Percentiles rank a stretch among this genome's conserved stretches.
Evolutionary conservation across 2,888 invertebrate species (phyloP).

Genomic region (Lasiommata megera): DNA sequence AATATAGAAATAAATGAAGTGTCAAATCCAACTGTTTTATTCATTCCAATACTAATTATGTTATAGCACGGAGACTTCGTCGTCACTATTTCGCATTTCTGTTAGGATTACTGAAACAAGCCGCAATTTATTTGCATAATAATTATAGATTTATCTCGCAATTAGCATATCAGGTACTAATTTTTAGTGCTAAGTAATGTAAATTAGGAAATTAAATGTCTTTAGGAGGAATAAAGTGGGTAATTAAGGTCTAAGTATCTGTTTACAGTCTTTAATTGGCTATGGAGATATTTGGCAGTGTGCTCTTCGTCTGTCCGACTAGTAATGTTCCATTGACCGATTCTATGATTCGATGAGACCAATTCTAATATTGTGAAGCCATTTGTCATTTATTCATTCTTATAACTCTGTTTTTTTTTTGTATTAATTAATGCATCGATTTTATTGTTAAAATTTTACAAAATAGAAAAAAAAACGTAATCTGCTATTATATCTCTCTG

Average conservation of each 20-base stretch:
- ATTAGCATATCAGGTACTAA: slow-evolving; percentile 6
- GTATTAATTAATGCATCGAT: too few relatives aligned
- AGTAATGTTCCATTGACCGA: too few relatives aligned
- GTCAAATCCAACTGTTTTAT: not conserved
- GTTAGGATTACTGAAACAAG: not conserved
- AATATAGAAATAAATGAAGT: too few relatives aligned
- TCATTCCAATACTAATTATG: not conserved
- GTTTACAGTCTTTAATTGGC: not conserved
- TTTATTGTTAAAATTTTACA: too few relatives aligned
- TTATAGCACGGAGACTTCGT: not conserved
- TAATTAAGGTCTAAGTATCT: not conserved
- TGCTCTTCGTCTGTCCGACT: too few relatives aligned
- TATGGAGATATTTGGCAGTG: too few relatives aligned
- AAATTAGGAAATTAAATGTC: not conserved
- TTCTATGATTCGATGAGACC: too few relatives aligned
- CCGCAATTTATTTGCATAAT: slow-evolving; percentile 10
- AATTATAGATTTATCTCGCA: slow-evolving; percentile 7
- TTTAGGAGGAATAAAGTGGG: not conserved
- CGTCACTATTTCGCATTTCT: not conserved
- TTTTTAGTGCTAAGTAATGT: slow-evolving; percentile 11
- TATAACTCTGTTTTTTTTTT: too few relatives aligned
- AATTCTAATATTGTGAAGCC: too few relatives aligned
- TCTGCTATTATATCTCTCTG: too few relatives aligned
- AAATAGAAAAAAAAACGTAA: too few relatives aligned
- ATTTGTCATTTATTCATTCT: too few relatives aligned